A percentile compares a stretch with the other conserved stretches of the same genome.
Conservation (phyloP, 2,113 vertebrate species). For the Cheirogaleus medius region DNA sequence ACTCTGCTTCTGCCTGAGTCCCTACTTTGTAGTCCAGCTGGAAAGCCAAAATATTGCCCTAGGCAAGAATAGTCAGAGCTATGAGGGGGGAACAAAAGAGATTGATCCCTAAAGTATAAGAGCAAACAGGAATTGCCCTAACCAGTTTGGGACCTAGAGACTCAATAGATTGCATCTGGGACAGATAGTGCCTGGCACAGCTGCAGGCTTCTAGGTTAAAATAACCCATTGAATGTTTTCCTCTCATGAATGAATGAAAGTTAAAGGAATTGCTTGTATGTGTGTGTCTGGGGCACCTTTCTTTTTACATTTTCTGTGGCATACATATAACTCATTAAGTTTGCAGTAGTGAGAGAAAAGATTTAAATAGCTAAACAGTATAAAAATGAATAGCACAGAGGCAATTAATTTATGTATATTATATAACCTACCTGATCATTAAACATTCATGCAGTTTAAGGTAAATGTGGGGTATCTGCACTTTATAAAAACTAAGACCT, state of each 20-base stretch:
- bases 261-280: background rate
- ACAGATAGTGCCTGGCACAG: background rate
- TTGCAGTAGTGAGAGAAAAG: background rate
- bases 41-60: background rate
- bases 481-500: background rate
- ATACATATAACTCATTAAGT: conserved; percentile 8
- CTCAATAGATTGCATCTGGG: background rate
- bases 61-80: background rate
- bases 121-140: background rate
- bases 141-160: background rate
- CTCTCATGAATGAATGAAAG: background rate
- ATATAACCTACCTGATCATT: background rate
- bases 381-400: background rate
- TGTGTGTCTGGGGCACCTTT: background rate
- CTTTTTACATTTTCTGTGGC: background rate
- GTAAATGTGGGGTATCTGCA: background rate
- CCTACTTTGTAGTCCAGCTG: background rate
- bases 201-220: background rate
- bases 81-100: background rate
- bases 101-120: background rate
- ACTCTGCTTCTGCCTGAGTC: background rate
- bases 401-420: background rate
- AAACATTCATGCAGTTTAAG: background rate
- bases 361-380: conserved; percentile 27
- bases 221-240: background rate